A percentile compares a stretch with the other conserved stretches of the same genome.
Conservation (phyloP, 2,797 vertebrate species). For the Pseudochirops corinnae region DNA sequence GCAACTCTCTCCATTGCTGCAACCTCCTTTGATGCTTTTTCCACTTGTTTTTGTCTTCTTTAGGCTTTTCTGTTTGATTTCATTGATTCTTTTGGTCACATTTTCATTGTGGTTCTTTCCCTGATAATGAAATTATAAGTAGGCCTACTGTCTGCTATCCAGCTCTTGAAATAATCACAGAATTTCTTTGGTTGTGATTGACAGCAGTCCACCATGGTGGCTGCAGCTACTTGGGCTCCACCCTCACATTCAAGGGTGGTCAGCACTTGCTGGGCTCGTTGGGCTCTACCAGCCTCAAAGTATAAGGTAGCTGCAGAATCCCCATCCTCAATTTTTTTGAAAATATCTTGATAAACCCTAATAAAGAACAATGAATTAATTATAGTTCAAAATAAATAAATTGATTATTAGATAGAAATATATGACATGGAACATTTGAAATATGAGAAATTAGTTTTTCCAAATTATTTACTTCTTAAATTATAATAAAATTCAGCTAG, state of each 20-base stretch:
- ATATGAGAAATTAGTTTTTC: background rate
- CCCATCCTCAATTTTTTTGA: background rate
- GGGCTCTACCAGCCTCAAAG: background rate
- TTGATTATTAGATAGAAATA: background rate
- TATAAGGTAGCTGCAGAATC: too few relatives aligned
- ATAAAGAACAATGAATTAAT: background rate
- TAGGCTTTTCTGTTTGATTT: conserved; percentile 98
- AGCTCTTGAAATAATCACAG: conserved; percentile 99
- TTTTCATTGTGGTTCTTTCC: conserved; percentile 99
- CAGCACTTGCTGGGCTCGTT: fast-evolving
- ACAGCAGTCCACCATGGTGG: conserved; percentile 94
- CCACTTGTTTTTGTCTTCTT: conserved; percentile 93
- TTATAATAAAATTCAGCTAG: background rate
- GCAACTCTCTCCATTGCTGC: conserved; percentile 97
- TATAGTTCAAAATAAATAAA: background rate
- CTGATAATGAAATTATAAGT: conserved; percentile 98
- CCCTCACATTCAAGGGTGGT: background rate
- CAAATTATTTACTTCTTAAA: background rate
- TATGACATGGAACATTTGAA: background rate
- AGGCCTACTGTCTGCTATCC: conserved; percentile 99
- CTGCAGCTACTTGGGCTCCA: background rate
- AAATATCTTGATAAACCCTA: background rate
- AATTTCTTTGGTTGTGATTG: conserved; percentile 99
- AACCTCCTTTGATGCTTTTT: conserved; percentile 94
- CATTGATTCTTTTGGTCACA: conserved; percentile 96